Evolutionary conservation across 2,113 vertebrate species (phyloP).

Genomic region (Clarias magur): DNA sequence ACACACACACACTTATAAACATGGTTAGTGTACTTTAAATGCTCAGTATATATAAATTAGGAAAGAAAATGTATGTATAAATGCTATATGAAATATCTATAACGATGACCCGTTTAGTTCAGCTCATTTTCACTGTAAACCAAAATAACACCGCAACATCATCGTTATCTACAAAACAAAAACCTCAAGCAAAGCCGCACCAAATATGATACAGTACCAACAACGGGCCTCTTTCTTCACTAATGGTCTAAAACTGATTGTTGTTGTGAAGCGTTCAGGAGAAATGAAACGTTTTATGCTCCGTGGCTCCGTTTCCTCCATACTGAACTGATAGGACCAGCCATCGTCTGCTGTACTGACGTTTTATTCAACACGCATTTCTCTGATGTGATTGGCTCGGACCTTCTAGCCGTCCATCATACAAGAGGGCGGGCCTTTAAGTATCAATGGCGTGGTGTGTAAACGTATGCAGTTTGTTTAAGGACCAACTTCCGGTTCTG

Average conservation of each 20-base stretch:
- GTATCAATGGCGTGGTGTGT: not conserved
- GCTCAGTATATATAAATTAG: not conserved
- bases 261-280: not conserved
- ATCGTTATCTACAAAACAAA: not conserved
- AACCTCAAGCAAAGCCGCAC: not conserved
- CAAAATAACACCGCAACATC: not conserved
- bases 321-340: no score
- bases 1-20: constrained; percentile 60
- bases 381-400: not conserved
- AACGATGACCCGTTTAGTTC: not conserved
- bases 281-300: not conserved
- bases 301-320: no score
- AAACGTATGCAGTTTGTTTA: not conserved
- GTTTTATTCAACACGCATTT: no score
- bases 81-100: no score
- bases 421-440: not conserved
- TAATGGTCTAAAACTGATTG: not conserved
- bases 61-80: not conserved
- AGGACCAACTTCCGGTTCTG: no score
- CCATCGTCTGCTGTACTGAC: no score
- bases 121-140: not conserved
- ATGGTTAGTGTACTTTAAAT: constrained; percentile 13
- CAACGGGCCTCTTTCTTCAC: not conserved
- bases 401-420: no score
- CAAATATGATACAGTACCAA: no score